Conservation (phyloP, 92 coral and sea anemone genomes). For the Epizoanthus fatuus region DNA sequence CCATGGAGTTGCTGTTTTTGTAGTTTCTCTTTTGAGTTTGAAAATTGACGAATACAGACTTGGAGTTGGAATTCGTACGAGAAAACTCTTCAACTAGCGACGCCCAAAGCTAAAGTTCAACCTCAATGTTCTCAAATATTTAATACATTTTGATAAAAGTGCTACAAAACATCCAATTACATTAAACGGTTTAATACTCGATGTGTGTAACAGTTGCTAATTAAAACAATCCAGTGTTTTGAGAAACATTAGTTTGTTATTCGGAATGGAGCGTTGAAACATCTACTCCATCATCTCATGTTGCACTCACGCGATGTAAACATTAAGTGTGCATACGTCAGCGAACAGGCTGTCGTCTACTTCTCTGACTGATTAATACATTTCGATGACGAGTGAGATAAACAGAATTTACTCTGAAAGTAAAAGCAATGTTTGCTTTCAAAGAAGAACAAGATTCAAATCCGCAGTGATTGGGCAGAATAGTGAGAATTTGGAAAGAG, state of each 20-base stretch:
- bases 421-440: conserved; percentile 5
- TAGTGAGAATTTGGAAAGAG: neutral
- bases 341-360: conserved; percentile 8
- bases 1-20: too few relatives aligned
- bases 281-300: neutral
- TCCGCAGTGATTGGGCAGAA: neutral
- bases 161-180: too few relatives aligned
- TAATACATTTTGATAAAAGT: too few relatives aligned
- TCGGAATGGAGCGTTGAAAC: neutral
- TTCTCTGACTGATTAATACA: conserved; percentile 23
- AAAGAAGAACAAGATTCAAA: conserved; percentile 8
- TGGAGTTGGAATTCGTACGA: neutral
- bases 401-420: neutral
- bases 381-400: conserved; percentile 35
- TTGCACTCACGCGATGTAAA: neutral
- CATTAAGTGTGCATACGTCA: neutral
- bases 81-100: neutral
- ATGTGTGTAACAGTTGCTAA: neutral
- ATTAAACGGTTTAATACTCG: too few relatives aligned
- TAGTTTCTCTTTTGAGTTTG: too few relatives aligned
- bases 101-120: neutral
- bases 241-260: too few relatives aligned
- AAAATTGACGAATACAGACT: too few relatives aligned
- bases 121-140: neutral
- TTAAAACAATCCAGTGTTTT: neutral